A percentile compares a stretch with the other conserved stretches of the same genome.
These are phyloP conservation scores for Phlogophora meticulosa DNA, from an alignment of 2,888 invertebrate species.

Conservation along the genomic window DNA sequence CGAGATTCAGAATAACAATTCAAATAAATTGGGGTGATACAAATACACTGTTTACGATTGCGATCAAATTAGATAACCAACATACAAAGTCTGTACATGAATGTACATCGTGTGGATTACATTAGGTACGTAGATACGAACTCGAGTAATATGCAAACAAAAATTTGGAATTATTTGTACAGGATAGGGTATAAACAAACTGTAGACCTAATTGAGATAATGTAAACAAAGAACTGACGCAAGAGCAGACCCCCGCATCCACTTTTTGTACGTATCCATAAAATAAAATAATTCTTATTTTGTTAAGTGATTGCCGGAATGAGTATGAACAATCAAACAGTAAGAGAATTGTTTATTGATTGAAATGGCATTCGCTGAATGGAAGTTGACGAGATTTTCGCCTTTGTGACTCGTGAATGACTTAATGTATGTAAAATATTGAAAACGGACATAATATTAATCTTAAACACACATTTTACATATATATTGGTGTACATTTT, in stretches of 20 bases:
- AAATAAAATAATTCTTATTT: constrained; percentile 11
- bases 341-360: not conserved
- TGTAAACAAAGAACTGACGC: constrained; percentile 86
- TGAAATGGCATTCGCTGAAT: constrained; percentile 13
- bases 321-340: not conserved
- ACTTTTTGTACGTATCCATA: constrained; percentile 37
- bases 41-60: constrained; percentile 10
- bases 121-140: not conserved
- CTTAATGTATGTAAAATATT: not conserved
- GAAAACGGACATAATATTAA: too few species aligned
- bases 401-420: not conserved
- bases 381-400: not conserved
- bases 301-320: constrained; percentile 1
- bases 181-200: constrained; percentile 82
- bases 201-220: constrained; percentile 89
- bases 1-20: too few species aligned
- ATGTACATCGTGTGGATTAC: constrained; percentile 24
- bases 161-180: constrained; percentile 81
- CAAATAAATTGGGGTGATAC: not conserved
- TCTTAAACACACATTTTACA: too few species aligned
- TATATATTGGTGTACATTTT: too few species aligned
- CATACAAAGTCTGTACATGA: constrained; percentile 27
- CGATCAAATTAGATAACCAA: constrained; percentile 22
- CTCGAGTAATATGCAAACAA: constrained; percentile 76
- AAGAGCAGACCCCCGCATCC: constrained; percentile 71